Base-by-base conservation (phyloP, 2,888 invertebrate species). In the Panzeria rudis region DNA sequence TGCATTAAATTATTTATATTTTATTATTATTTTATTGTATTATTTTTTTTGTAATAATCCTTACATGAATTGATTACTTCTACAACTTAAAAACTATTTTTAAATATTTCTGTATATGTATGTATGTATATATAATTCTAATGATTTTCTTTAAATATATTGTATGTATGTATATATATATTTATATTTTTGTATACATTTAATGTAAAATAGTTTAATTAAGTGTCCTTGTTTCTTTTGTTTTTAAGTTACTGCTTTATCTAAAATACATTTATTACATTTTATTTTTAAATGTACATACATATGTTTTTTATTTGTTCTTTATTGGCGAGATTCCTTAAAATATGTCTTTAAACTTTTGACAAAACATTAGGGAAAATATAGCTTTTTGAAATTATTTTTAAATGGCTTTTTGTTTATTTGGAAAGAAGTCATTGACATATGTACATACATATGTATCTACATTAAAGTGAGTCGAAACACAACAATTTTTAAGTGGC, bases 241-340 rank as follows among this genome's bases (percentile, higher is more conserved):
- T 75, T 66, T 72, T 52, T 15, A 59, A 44, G 4, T 54, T 38
- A 38, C 23, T 29, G 56, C 72, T 77, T 83, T 78, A 83, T 80
- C 80, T 85, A 85, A 84, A 84, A 86, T 86, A 86, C 83, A 76
- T 79, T 83, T 47, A 79, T 86, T 82, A 84, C 75, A 82, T 80
- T 32, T 77, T 56, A 20, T 59, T 54, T n/a, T 54, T 54, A 83
- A 68, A 66, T 71, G 32, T 59, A 59, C 17, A 59, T 59, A 59
- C 17, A 59, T 35, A 44, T 56, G 29, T 44, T 32, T 69, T 6
- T 38, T 68, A 75, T 87, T 89, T 88, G 89, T 88, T 89, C 87
- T 86, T 84, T 88, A 87, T 88, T 87, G 89, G 89, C 89, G 89
- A 89, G 87, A 88, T 87, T 83, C 81, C 69, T 82, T 83, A 85